A percentile compares a stretch with the other conserved stretches of the same genome.
These are phyloP conservation scores for Drosophila barbarae DNA, from an alignment of 2,888 invertebrate species.

Conservation along the genomic window DNA sequence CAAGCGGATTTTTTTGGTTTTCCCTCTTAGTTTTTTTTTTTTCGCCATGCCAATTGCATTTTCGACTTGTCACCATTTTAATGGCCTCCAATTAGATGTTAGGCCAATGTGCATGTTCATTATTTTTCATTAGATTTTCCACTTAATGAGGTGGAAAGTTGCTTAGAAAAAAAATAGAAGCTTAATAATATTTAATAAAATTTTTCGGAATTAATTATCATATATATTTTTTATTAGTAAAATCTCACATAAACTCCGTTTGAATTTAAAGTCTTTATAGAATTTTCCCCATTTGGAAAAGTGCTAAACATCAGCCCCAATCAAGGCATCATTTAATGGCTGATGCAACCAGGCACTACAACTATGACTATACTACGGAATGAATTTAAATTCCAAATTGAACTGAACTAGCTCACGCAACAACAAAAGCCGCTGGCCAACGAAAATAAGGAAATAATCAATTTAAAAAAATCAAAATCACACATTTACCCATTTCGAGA, in stretches of 20 bases:
- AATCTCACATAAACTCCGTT: too few species aligned
- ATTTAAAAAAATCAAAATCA: conserved; percentile 80
- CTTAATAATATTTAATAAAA: too few species aligned
- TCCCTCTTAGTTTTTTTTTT: not conserved
- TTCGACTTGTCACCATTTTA: conserved; percentile 57
- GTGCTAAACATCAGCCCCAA: conserved; percentile 1
- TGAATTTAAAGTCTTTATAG: not conserved
- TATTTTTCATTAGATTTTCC: conserved; percentile 11
- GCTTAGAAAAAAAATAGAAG: not conserved
- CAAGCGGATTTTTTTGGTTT: conserved; percentile 40
- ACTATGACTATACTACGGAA: conserved; percentile 36
- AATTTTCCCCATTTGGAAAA: conserved; percentile 1
- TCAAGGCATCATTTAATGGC: conserved; percentile 14
- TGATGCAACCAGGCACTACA: conserved; percentile 24
- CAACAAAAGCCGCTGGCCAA: conserved; percentile 34
- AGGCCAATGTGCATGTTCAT: conserved; percentile 8
- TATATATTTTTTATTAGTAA: too few species aligned
- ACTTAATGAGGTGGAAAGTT: conserved; percentile 15
- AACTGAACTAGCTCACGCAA: conserved; percentile 40
- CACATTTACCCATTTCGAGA: conserved; percentile 63
- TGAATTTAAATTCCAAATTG: conserved; percentile 38
- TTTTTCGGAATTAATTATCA: too few species aligned
- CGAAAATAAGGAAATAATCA: conserved; percentile 80
- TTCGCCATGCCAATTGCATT: conserved; percentile 46
- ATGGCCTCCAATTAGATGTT: conserved; percentile 61